phyloP scores from a whole-genome alignment of 2,797 vertebrate genomes.

The Clarias platycephalus region DNA sequence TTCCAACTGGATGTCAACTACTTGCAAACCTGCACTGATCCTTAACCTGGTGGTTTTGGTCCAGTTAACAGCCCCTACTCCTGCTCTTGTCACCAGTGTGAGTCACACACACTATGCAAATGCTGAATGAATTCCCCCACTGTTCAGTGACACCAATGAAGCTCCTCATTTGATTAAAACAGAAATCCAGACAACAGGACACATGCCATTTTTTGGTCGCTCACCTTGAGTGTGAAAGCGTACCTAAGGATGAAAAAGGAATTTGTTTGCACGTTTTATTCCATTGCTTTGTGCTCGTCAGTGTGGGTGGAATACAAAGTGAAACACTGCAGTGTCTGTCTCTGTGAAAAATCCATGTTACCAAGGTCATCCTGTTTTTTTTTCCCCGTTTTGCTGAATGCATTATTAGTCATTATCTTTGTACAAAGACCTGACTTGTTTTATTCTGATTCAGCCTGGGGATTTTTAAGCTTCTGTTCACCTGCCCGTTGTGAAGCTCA shows the following conservation, averaged over 20 bases:
- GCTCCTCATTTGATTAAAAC: slow-evolving; percentile 15
- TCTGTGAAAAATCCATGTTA: slow-evolving; percentile 39
- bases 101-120: not conserved
- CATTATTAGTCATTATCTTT: slow-evolving; percentile 18
- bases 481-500: not conserved
- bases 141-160: not conserved
- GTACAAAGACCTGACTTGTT: slow-evolving; percentile 16
- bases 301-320: slow-evolving; percentile 59
- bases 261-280: slow-evolving; percentile 48
- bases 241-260: slow-evolving; percentile 20
- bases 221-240: slow-evolving; percentile 14
- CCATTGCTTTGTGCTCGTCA: slow-evolving; percentile 54
- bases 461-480: not conserved
- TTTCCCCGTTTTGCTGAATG: not conserved
- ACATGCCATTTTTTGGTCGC: not conserved
- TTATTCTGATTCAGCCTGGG: not conserved
- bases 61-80: not conserved
- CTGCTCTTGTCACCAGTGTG: not conserved
- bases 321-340: slow-evolving; percentile 34
- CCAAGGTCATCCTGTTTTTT: slow-evolving; percentile 36
- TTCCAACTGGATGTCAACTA: slow-evolving; percentile 21
- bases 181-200: not conserved
- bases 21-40: slow-evolving; percentile 5
- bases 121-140: slow-evolving; percentile 15
- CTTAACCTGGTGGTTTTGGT: not conserved